phyloP scores from a whole-genome alignment of 1,140 invertebrate genomes.

The Diachasmimorpha longicaudata region DNA sequence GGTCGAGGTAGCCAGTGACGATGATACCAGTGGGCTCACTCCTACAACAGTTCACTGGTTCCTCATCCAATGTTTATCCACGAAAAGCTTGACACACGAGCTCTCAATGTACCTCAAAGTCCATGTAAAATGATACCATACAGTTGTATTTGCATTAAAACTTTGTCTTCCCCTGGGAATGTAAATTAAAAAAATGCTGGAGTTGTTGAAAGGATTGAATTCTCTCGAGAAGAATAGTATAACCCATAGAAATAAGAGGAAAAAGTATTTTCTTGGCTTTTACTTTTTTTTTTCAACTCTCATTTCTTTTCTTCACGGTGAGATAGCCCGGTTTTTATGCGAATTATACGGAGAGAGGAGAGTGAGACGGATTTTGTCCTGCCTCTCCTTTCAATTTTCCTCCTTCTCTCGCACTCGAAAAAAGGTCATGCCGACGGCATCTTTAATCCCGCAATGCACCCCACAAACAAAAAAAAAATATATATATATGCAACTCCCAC shows the following conservation, averaged over 20 bases:
- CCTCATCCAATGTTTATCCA: too few relatives aligned
- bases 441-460: slow-evolving; percentile 12
- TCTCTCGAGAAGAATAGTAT: not conserved
- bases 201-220: slow-evolving; percentile 6
- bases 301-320: slow-evolving; percentile 24
- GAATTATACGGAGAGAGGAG: not conserved
- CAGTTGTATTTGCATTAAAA: slow-evolving; percentile 10
- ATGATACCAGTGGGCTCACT: not conserved
- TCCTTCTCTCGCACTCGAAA: not conserved
- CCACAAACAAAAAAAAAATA: not conserved
- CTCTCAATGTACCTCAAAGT: too few relatives aligned
- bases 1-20: not conserved
- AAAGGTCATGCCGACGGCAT: not conserved
- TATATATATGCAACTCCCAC: not conserved
- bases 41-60: too few relatives aligned
- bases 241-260: not conserved
- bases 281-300: slow-evolving; percentile 20
- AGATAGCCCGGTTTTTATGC: slow-evolving; percentile 11
- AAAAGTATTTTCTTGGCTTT: not conserved
- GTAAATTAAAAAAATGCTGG: slow-evolving; percentile 3
- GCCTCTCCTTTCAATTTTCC: not conserved
- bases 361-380: not conserved
- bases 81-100: too few relatives aligned
- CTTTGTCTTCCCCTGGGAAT: not conserved
- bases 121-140: not conserved